These are phyloP conservation scores for Trachelus iudaicus DNA, from an alignment of 2,888 invertebrate genomes.

Conservation along the genomic window DNA sequence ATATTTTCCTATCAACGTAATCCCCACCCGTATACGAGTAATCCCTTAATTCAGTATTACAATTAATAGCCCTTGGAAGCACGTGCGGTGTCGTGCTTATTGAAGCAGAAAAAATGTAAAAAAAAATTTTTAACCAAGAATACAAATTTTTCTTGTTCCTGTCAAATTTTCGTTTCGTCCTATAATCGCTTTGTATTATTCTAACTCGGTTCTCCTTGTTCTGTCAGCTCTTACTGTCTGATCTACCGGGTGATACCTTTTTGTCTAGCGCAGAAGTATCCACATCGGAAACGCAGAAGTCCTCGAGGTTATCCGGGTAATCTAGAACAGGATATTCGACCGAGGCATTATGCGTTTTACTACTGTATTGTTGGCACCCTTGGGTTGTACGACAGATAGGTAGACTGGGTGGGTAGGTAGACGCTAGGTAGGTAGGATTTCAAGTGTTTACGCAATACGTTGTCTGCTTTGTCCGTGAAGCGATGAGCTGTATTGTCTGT, in stretches of 20 bases:
- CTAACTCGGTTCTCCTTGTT: neutral
- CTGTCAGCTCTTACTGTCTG: neutral
- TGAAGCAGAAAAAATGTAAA: neutral
- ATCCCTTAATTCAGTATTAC: neutral
- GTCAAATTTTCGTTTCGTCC: neutral
- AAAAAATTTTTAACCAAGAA: neutral
- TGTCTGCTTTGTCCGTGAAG: slow-evolving; percentile 63
- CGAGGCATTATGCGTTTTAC: slow-evolving; percentile 29
- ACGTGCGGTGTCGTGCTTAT: neutral
- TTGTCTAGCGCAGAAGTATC: slow-evolving; percentile 11
- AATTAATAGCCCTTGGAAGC: neutral
- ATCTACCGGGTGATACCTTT: neutral
- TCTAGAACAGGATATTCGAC: slow-evolving; percentile 39
- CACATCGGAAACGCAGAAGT: slow-evolving; percentile 47
- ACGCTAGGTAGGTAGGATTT: slow-evolving; percentile 24
- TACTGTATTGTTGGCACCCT: slow-evolving; percentile 12
- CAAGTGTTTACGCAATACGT: slow-evolving; percentile 64
- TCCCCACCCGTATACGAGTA: neutral
- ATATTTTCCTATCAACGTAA: neutral
- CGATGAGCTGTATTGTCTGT: slow-evolving; percentile 65
- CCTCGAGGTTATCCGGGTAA: slow-evolving; percentile 53
- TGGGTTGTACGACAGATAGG: neutral
- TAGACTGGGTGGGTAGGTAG: neutral
- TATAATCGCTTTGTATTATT: neutral
- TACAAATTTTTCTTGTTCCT: neutral